A percentile compares a stretch with the other conserved stretches of the same genome.
These are phyloP conservation scores for Ochropacha duplaris DNA, from an alignment of 2,888 invertebrate species.

Conservation along the genomic window DNA sequence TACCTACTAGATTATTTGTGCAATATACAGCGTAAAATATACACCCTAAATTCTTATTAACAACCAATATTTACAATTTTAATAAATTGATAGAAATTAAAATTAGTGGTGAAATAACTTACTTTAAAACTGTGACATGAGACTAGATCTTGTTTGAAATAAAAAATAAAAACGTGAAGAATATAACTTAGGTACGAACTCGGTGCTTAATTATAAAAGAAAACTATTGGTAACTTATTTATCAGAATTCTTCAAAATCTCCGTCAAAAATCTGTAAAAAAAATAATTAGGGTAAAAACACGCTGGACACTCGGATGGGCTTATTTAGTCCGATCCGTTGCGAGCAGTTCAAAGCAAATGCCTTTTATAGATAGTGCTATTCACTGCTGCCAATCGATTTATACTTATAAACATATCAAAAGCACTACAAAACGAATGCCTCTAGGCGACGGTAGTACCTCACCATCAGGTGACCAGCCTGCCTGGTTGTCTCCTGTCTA, in stretches of 20 bases:
- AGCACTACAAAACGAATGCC: too few species aligned
- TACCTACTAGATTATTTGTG: constrained; percentile 26
- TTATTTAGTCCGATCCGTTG: too few species aligned
- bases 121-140: constrained; percentile 79
- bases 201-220: constrained; percentile 23
- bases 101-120: constrained; percentile 59
- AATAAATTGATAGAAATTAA: constrained; percentile 11
- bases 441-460: too few species aligned
- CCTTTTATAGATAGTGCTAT: too few species aligned
- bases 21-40: constrained; percentile 36
- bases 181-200: constrained; percentile 26
- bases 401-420: too few species aligned
- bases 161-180: constrained; percentile 38
- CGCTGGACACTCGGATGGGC: too few species aligned
- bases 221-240: constrained; percentile 52
- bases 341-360: too few species aligned
- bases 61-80: not conserved
- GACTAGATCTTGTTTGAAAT: constrained; percentile 79
- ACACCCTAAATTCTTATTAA: not conserved
- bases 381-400: too few species aligned
- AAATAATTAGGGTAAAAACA: constrained; percentile 18
- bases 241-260: constrained; percentile 34
- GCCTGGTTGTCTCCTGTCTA: too few species aligned
- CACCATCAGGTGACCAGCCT: too few species aligned
- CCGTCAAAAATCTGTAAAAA: constrained; percentile 74